Evolutionary conservation across 2,113 vertebrate genomes (phyloP).

Genomic region (Leptosomus discolor): DNA sequence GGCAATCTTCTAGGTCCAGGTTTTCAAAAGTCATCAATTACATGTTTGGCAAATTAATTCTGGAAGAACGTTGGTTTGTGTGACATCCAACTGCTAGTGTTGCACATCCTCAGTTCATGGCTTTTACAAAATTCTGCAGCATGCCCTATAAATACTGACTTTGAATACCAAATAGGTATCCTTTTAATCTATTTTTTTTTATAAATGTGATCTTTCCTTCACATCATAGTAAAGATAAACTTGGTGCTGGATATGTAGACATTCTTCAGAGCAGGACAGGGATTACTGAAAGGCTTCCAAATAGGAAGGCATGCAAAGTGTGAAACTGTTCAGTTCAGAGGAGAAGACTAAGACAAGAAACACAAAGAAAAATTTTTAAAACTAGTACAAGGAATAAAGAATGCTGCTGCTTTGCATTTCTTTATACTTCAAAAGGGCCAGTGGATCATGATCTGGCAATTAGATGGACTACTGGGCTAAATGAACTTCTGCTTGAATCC

Average conservation of each 20-base stretch:
- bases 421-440: not conserved
- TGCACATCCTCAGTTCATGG: not conserved
- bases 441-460: not conserved
- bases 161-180: not conserved
- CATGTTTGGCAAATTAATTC: not conserved
- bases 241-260: not conserved
- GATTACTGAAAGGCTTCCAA: not conserved
- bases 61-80: not conserved
- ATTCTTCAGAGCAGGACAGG: not conserved
- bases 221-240: not conserved
- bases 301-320: not conserved
- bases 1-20: not conserved
- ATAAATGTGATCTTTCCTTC: not conserved
- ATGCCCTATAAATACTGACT: not conserved
- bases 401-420: not conserved
- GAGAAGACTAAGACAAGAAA: not conserved
- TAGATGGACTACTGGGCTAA: not conserved
- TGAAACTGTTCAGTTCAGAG: not conserved
- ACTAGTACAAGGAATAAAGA: not conserved
- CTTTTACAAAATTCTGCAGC: not conserved
- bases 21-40: not conserved
- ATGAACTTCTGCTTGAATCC: conserved; percentile 14
- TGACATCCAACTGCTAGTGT: not conserved
- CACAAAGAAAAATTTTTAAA: not conserved
- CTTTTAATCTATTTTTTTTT: not conserved